Conservation (phyloP, 2,888 invertebrate genomes). For the Sericinus montela region DNA sequence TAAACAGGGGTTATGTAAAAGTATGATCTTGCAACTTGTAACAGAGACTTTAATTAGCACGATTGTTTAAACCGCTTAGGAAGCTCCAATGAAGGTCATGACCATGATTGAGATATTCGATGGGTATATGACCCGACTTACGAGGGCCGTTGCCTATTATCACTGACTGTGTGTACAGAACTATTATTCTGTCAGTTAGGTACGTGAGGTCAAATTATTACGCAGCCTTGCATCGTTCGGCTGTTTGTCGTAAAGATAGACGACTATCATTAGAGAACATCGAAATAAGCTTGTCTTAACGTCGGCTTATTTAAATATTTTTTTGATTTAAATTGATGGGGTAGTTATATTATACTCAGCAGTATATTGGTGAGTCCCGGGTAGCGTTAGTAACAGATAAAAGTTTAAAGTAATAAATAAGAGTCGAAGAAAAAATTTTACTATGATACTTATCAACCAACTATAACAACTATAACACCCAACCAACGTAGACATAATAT, state of each 20-base stretch:
- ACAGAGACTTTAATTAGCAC: constrained; percentile 39
- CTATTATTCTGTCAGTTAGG: constrained; percentile 29
- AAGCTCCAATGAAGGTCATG: constrained; percentile 65
- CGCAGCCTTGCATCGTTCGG: constrained; percentile 25
- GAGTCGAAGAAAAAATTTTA: too few species aligned
- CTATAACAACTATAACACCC: too few species aligned
- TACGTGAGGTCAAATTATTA: constrained; percentile 34
- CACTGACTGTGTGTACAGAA: constrained; percentile 24
- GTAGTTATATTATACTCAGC: too few species aligned
- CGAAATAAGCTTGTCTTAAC: neutral
- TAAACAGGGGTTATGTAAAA: constrained; percentile 46
- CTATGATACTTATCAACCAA: too few species aligned
- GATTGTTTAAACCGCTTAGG: constrained; percentile 38
- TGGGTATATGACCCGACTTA: constrained; percentile 49
- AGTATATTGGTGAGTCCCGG: too few species aligned
- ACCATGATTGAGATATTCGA: constrained; percentile 47
- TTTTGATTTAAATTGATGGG: too few species aligned
- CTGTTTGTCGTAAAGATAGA: constrained; percentile 1
- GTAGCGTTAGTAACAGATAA: too few species aligned
- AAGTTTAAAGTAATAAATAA: too few species aligned
- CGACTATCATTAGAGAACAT: neutral
- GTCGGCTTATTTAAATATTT: too few species aligned
- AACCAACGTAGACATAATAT: too few species aligned
- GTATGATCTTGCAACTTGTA: constrained; percentile 31
- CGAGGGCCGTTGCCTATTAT: constrained; percentile 40